A percentile compares a stretch with the other conserved stretches of the same genome.
Conservation (phyloP, 2,888 invertebrate genomes). For the Pheosia tremula region DNA sequence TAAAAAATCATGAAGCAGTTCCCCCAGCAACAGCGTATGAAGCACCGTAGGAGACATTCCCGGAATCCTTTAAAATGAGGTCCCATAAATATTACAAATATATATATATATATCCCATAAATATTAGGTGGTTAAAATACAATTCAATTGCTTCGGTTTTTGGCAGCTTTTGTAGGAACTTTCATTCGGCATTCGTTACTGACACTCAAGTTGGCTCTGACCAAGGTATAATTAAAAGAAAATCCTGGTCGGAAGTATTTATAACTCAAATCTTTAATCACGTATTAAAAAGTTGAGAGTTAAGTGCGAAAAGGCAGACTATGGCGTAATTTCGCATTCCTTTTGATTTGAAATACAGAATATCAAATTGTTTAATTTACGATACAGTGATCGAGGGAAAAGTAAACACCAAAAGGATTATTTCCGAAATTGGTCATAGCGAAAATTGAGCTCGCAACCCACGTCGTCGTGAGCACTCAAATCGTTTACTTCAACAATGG, state of each 20-base stretch:
- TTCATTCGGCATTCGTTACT: constrained; percentile 4
- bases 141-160: constrained; percentile 1
- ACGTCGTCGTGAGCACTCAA: background rate
- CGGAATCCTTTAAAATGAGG: background rate
- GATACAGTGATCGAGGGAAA: background rate
- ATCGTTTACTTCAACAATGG: background rate
- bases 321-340: too few species aligned
- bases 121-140: background rate
- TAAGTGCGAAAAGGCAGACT: background rate
- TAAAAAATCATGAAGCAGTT: background rate
- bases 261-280: background rate
- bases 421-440: background rate
- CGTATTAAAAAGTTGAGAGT: background rate
- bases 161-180: too few species aligned
- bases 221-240: constrained; percentile 14
- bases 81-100: background rate
- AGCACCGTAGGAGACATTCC: background rate
- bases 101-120: too few species aligned
- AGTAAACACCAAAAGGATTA: constrained; percentile 1
- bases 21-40: background rate
- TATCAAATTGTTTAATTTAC: background rate
- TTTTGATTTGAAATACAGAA: too few species aligned
- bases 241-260: constrained; percentile 11
- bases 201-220: constrained; percentile 2
- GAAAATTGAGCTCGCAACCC: background rate